phyloP scores from a whole-genome alignment of 2,888 invertebrate genomes.

The Himalopsyche kuldschensis region DNA sequence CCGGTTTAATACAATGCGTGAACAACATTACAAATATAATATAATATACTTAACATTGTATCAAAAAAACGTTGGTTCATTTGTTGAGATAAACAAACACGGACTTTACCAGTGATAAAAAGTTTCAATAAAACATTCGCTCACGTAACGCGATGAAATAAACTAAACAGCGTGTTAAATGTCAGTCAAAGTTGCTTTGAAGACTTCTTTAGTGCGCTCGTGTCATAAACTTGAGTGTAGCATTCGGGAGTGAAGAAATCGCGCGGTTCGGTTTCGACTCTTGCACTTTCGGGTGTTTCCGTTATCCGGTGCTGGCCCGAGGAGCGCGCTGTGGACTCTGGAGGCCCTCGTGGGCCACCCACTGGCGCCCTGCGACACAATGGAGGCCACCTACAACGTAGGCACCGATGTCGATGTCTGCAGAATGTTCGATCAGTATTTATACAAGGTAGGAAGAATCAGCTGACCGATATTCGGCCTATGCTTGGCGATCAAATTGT shows the following conservation, averaged over 20 bases:
- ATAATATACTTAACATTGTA: too few species aligned
- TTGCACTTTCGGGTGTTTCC: background rate
- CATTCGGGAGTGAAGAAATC: background rate
- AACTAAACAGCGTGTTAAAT: too few species aligned
- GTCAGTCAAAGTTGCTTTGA: too few species aligned
- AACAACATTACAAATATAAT: too few species aligned
- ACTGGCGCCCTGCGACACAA: constrained; percentile 51
- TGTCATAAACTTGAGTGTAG: background rate
- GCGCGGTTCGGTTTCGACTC: background rate
- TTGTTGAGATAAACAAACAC: too few species aligned
- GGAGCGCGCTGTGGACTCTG: background rate
- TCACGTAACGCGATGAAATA: too few species aligned
- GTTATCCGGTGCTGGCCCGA: constrained; percentile 3
- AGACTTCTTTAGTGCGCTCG: background rate
- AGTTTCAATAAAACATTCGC: too few species aligned
- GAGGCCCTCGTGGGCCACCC: constrained; percentile 16
- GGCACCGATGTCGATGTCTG: constrained; percentile 61
- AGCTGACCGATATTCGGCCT: too few species aligned
- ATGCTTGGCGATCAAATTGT: too few species aligned
- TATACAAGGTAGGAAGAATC: constrained; percentile 62
- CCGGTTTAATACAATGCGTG: too few species aligned
- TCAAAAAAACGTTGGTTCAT: too few species aligned
- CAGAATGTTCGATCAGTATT: constrained; percentile 69
- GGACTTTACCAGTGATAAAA: too few species aligned
- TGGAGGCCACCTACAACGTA: constrained; percentile 67